Conservation (phyloP, 2,888 invertebrate species). For the Geotrupes spiniger region DNA sequence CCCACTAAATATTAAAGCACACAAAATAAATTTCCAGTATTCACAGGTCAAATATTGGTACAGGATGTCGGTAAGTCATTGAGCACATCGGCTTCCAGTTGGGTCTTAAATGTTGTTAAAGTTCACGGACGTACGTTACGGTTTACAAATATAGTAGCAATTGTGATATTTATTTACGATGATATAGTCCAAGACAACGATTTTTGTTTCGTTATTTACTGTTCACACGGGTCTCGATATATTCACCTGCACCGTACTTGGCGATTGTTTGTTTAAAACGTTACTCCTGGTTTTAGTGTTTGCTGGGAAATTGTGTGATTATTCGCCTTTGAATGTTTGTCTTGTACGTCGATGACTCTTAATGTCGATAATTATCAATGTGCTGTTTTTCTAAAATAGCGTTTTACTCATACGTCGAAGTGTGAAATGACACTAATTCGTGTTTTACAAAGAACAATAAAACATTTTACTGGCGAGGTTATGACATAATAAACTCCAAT, state of each 20-base stretch:
- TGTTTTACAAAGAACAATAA: conserved; percentile 11
- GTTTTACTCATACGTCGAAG: conserved; percentile 16
- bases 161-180: conserved; percentile 35
- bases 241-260: conserved; percentile 17
- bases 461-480: too few species aligned
- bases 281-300: conserved; percentile 22
- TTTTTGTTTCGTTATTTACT: conserved; percentile 34
- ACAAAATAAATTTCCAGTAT: conserved; percentile 28
- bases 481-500: too few species aligned
- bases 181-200: conserved; percentile 29
- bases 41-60: conserved; percentile 35
- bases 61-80: conserved; percentile 32
- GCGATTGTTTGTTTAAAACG: conserved; percentile 18
- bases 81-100: conserved; percentile 30
- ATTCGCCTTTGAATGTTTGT: conserved; percentile 17
- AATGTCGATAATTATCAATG: conserved; percentile 17
- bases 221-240: conserved; percentile 36
- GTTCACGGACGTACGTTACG: conserved; percentile 35
- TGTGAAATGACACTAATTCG: conserved; percentile 16
- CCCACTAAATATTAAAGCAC: conserved; percentile 29
- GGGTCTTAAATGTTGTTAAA: conserved; percentile 30
- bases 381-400: conserved; percentile 16
- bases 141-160: conserved; percentile 36
- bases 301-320: conserved; percentile 21
- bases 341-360: conserved; percentile 16